These are phyloP conservation scores for Notocelia uddmanniana DNA, from an alignment of 2,888 invertebrate genomes.

Conservation along the genomic window DNA sequence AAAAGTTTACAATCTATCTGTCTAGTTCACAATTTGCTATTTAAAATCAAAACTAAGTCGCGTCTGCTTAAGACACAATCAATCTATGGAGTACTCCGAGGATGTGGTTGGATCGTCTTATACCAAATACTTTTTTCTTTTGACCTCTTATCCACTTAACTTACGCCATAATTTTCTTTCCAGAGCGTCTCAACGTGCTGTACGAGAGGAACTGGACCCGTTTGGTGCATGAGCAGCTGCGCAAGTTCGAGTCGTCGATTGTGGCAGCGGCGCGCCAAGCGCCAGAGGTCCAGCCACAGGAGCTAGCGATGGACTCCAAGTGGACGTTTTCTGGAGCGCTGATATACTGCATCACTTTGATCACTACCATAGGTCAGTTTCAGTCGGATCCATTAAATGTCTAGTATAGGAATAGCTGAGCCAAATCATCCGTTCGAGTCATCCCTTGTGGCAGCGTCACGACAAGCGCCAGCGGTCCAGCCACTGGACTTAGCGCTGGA, in stretches of 20 bases:
- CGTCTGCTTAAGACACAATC: no score
- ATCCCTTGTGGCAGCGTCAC: conserved; percentile 91
- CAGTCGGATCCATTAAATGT: no score
- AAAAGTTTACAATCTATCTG: no score
- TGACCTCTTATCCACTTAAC: no score
- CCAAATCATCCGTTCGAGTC: conserved; percentile 87
- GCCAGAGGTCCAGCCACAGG: conserved; percentile 67
- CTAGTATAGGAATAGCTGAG: no score
- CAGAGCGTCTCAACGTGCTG: conserved; percentile 92
- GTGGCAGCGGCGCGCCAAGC: conserved; percentile 90
- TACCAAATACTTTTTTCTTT: no score
- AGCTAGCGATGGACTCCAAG: conserved; percentile 83
- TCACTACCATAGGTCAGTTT: conserved; percentile 94
- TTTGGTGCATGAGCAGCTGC: conserved; percentile 91
- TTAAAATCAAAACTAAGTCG: no score
- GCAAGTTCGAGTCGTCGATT: conserved; percentile 92
- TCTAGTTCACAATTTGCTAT: no score
- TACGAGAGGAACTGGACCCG: conserved; percentile 94
- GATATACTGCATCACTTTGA: conserved; percentile 94
- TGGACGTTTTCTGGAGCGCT: conserved; percentile 95
- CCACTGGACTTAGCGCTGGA: conserved; percentile 78
- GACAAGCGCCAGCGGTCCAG: conserved; percentile 76
- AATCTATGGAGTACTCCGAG: no score
- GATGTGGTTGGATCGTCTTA: no score
- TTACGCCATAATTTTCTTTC: conserved; percentile 55